A percentile compares a stretch with the other conserved stretches of the same genome.
Evolutionary conservation across 1,140 invertebrate species (phyloP).

Genomic region (Diachasma alloeum): DNA sequence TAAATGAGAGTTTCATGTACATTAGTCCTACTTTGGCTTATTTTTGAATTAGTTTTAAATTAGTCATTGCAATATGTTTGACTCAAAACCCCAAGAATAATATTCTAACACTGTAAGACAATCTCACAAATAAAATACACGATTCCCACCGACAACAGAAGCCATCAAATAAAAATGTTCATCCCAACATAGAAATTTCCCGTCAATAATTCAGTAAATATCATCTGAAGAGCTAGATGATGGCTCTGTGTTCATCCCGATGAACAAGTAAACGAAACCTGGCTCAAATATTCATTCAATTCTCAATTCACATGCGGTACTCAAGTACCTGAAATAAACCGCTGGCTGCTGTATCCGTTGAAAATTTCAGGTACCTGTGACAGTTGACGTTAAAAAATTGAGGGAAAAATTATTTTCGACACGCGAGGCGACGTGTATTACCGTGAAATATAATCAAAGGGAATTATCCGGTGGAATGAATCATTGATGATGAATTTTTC

Average conservation of each 20-base stretch:
- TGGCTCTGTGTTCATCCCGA: background rate
- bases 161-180: background rate
- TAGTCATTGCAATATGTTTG: too few species aligned
- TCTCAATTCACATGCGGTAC: background rate
- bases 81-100: too few species aligned
- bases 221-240: background rate
- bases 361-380: background rate
- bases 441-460: background rate
- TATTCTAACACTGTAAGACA: too few species aligned
- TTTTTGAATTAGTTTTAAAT: too few species aligned
- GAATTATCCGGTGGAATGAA: background rate
- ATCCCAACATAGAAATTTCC: background rate
- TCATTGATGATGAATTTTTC: background rate
- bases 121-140: background rate
- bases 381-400: background rate
- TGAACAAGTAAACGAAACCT: constrained; percentile 2
- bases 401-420: background rate
- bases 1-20: too few species aligned
- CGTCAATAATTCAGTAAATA: background rate
- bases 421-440: background rate
- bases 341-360: background rate
- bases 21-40: too few species aligned
- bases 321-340: background rate
- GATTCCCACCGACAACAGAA: background rate
- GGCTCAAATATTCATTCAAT: background rate